Evolutionary conservation across 2,888 invertebrate genomes (phyloP), one percentile per base, ranked within the genome.

Genomic region (Aproaerema taeniolella): DNA sequence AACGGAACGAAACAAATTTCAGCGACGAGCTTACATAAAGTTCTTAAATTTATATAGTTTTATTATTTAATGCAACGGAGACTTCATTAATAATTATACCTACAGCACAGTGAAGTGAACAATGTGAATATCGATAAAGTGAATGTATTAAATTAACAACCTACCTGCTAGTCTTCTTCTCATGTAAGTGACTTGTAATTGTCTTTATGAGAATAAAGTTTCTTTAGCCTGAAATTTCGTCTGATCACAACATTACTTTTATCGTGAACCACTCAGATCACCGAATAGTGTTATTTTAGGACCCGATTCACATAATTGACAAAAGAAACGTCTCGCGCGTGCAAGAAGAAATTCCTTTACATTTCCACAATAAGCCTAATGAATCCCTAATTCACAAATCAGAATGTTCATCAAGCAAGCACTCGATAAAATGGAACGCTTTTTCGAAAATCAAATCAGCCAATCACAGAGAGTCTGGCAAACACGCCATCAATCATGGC

Each of bases 401-500:
- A 58, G 56, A 65, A 59, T 50, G 52, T 64, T 60, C 63, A 53
- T 52, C 53, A 57, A 52, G 53, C 15, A 4, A 11, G 52, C 52
- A 58, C 53, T 58, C 60, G 59, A 66, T 67, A 55, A 50, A 63
- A 57, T 53, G 52, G 57, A 66, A 65, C 57, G 56, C 49, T 58
- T 58, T 57, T 55, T 55, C 52, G 50, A 58, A 67, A 71, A 69
- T 74, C 62, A 65, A 73, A 74, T 75, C 71, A 72, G 57, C 71
- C 71, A 72, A 72, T 74, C 72, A 73, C 60, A 55, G 61, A 46
- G 49, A 53, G 50, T 49, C 49, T 52, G 46, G 55, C 63, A 62
- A 64, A 67, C 65, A 66, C 67, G 64, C 69, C 66, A 72, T 72
- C 66, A 67, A 70, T 73, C 69, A 71, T 66, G 61, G 58, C 59